These are phyloP conservation scores for Ianthella basta DNA, from an alignment of 37 sponge, comb jelly and placozoan genomes.

Conservation along the genomic window DNA sequence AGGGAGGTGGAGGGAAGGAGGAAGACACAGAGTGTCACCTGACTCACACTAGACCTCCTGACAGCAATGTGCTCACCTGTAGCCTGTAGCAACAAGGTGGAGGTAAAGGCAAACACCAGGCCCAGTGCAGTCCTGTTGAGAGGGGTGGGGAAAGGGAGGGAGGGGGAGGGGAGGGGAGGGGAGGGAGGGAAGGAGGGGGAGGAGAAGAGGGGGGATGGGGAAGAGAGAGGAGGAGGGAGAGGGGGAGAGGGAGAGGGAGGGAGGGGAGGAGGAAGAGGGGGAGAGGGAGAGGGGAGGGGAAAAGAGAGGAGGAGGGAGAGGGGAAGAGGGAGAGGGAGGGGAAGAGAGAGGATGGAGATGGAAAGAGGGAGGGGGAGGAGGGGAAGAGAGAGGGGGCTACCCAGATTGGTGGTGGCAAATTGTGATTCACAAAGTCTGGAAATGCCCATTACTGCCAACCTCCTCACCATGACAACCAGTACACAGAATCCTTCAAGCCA, in stretches of 20 bases:
- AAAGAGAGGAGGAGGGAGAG: background rate
- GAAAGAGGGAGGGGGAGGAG: no score
- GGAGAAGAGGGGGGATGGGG: background rate
- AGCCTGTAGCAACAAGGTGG: conserved; percentile 49
- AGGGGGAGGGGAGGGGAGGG: no score
- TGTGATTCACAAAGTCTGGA: conserved; percentile 42
- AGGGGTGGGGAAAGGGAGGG: background rate
- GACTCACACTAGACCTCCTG: background rate
- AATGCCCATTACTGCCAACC: conserved; percentile 21
- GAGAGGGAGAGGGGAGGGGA: background rate
- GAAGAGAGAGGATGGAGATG: background rate
- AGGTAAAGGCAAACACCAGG: conserved; percentile 64
- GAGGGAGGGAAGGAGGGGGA: no score
- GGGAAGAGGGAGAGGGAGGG: background rate
- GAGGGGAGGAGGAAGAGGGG: background rate
- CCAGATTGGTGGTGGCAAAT: background rate
- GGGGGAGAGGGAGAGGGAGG: background rate
- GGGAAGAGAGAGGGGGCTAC: background rate
- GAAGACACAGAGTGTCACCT: no score
- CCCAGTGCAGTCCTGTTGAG: conserved; percentile 71
- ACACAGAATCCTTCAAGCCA: conserved; percentile 84
- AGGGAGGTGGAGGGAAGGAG: no score
- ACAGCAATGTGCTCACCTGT: conserved; percentile 29
- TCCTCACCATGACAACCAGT: conserved; percentile 82
- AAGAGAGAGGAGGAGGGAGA: background rate